Evolutionary conservation across 2,113 vertebrate genomes (phyloP).

Genomic region (Toxostoma redivivum): DNA sequence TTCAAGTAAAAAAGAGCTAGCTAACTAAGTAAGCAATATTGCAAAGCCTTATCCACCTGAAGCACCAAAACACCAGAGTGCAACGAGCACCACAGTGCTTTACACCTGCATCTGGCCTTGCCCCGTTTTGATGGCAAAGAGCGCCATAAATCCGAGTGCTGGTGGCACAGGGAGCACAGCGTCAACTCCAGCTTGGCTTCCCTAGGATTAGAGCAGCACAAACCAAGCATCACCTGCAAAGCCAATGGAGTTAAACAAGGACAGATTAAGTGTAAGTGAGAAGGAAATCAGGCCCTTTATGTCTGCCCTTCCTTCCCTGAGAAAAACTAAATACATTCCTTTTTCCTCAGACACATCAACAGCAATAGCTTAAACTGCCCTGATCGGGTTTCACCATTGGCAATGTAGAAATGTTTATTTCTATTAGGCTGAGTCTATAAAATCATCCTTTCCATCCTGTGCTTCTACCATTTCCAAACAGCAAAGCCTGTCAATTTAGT

Average conservation of each 20-base stretch:
- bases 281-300: not conserved
- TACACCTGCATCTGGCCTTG: not conserved
- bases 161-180: fast-evolving
- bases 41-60: not conserved
- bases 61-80: not conserved
- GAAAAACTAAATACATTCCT: not conserved
- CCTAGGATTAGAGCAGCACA: not conserved
- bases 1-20: conserved; percentile 8
- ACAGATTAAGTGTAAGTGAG: conserved; percentile 20
- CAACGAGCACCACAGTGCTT: not conserved
- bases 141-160: fast-evolving
- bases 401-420: conserved; percentile 61
- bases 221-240: not conserved
- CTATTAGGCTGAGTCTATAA: conserved; percentile 61
- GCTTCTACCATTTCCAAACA: conserved; percentile 61
- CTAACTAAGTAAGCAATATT: not conserved
- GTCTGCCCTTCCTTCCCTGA: not conserved
- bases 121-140: not conserved
- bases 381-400: conserved; percentile 33
- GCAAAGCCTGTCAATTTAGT: conserved; percentile 66
- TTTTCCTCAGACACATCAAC: conserved; percentile 13
- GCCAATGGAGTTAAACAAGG: not conserved
- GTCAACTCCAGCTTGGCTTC: not conserved
- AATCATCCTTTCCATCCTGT: conserved; percentile 59
- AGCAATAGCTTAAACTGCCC: conserved; percentile 43